Conservation (phyloP, 2,888 invertebrate species). For the Leptopilina myrica region DNA sequence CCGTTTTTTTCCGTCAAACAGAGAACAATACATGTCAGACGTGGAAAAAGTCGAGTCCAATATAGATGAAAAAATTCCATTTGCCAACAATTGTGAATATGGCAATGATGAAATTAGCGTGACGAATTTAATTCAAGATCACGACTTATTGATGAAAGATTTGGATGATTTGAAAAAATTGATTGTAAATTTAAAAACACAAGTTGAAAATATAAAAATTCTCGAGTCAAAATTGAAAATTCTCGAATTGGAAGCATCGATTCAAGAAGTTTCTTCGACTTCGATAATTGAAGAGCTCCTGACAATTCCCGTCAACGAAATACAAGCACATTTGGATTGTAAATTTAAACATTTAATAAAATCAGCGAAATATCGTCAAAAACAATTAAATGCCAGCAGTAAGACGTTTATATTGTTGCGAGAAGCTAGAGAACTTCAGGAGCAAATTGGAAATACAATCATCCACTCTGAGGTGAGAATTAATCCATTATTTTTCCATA, state of each 20-base stretch:
- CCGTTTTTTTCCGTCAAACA: not conserved
- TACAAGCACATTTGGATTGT: not conserved
- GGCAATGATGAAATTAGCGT: not conserved
- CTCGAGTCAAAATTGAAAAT: not conserved
- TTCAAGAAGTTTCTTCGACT: not conserved
- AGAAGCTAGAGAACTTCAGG: not conserved
- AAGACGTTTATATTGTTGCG: constrained; percentile 2
- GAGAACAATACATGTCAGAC: not conserved
- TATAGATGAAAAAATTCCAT: not conserved
- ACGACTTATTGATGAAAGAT: not conserved
- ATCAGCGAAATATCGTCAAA: not conserved
- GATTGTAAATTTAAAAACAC: not conserved
- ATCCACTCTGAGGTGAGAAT: not conserved
- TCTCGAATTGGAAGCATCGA: not conserved
- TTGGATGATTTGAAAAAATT: not conserved
- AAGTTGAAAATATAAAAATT: not conserved
- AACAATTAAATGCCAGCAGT: not conserved
- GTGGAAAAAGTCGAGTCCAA: not conserved
- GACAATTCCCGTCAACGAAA: not conserved
- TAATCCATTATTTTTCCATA: not conserved
- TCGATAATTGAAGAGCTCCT: too few relatives aligned
- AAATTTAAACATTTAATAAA: not conserved
- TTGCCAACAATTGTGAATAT: not conserved
- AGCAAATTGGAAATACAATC: not conserved
- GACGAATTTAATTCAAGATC: not conserved